Conservation (phyloP, 1,140 invertebrate species). For the Drosophila eugracilis region DNA sequence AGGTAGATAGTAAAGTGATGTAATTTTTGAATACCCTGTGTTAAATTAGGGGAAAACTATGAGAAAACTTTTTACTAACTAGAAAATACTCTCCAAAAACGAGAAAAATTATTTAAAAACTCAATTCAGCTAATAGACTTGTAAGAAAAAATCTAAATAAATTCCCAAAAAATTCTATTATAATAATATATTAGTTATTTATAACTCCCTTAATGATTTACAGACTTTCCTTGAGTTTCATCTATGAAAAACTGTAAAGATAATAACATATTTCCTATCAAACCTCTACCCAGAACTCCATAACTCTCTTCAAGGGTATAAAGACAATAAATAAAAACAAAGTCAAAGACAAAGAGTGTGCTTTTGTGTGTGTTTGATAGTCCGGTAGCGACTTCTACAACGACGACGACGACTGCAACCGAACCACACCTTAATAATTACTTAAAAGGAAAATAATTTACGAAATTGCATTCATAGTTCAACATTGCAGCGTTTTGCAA, state of each 20-base stretch:
- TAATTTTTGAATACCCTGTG: not conserved
- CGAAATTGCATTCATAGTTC: conserved; percentile 84
- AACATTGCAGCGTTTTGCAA: conserved; percentile 70
- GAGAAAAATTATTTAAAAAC: too few species aligned
- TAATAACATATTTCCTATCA: not conserved
- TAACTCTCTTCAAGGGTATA: conserved; percentile 32
- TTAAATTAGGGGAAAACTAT: too few species aligned
- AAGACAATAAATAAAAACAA: conserved; percentile 46
- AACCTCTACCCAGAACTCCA: not conserved
- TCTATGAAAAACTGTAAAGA: too few species aligned
- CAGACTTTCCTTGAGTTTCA: too few species aligned
- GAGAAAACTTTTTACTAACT: too few species aligned
- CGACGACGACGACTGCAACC: conserved; percentile 33
- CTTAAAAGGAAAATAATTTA: conserved; percentile 84
- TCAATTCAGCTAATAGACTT: too few species aligned
- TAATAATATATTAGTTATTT: not conserved
- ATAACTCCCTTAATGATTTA: too few species aligned
- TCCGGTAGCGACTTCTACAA: conserved; percentile 46
- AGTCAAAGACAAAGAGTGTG: conserved; percentile 56
- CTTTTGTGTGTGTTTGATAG: conserved; percentile 77
- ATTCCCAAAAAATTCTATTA: not conserved
- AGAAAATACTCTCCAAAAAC: too few species aligned
- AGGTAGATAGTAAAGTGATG: too few species aligned
- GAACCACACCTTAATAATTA: conserved; percentile 84
- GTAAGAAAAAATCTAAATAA: not conserved